Conservation (phyloP, 1,140 invertebrate genomes). For the Pseudachorutes palmiensis region DNA sequence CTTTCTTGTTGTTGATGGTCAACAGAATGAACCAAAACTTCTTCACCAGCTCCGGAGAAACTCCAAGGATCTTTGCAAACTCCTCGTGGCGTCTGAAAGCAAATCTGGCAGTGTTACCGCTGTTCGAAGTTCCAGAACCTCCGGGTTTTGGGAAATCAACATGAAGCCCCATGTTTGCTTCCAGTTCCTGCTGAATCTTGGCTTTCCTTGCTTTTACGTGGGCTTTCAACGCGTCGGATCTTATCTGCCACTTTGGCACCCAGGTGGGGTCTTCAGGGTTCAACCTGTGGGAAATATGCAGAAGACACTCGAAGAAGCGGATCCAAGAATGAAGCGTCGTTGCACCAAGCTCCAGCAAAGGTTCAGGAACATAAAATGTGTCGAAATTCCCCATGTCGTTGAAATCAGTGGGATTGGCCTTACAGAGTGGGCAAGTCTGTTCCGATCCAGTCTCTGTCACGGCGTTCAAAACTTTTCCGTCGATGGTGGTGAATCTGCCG, state of each 20-base stretch:
- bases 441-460: background rate
- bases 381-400: constrained; percentile 10
- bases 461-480: background rate
- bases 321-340: constrained; percentile 41
- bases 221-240: background rate
- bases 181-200: constrained; percentile 11
- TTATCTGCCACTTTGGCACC: constrained; percentile 6
- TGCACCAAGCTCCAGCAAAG: background rate
- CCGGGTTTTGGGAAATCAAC: background rate
- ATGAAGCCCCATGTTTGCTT: constrained; percentile 12
- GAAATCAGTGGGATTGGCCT: constrained; percentile 3
- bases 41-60: constrained; percentile 8
- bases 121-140: background rate
- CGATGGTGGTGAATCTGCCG: background rate
- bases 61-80: constrained; percentile 4
- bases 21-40: constrained; percentile 1
- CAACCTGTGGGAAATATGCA: constrained; percentile 39
- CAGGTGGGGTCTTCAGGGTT: background rate
- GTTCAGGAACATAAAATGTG: background rate
- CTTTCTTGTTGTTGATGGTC: background rate
- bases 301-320: constrained; percentile 41
- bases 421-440: background rate
- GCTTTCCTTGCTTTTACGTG: background rate
- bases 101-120: constrained; percentile 3
- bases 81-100: background rate